Conservation (phyloP, 1,140 invertebrate species). For the Pseudomyrmex dendroicus region DNA sequence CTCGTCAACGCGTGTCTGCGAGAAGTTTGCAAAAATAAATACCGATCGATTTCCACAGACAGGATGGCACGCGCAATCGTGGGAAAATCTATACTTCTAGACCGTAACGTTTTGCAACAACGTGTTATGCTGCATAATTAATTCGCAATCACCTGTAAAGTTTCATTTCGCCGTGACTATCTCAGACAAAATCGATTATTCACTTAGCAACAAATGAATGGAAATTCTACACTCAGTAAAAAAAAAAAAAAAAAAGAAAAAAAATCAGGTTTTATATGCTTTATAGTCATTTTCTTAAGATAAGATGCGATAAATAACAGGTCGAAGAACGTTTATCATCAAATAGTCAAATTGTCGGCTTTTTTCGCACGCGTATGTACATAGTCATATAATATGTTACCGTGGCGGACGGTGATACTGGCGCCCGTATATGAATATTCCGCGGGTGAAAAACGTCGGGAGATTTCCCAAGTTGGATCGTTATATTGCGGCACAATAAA, state of each 20-base stretch:
- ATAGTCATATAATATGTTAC: neutral
- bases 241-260: no score
- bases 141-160: neutral
- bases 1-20: conserved; percentile 24
- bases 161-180: no score
- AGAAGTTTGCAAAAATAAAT: conserved; percentile 57
- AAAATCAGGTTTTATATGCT: no score
- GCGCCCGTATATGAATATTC: conserved; percentile 65
- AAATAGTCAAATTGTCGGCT: neutral
- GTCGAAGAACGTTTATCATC: neutral
- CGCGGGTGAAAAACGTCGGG: conserved; percentile 61
- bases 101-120: conserved; percentile 17
- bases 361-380: neutral
- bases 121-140: conserved; percentile 32
- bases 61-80: neutral
- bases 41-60: conserved; percentile 49
- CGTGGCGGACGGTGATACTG: neutral
- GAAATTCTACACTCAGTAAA: no score
- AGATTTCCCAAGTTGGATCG: conserved; percentile 55
- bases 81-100: neutral
- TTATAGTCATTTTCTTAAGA: neutral
- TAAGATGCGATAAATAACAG: neutral
- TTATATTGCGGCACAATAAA: conserved; percentile 31
- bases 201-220: no score
- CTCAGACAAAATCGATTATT: no score